A percentile compares a stretch with the other conserved stretches of the same genome.
Conservation (phyloP, 2,888 invertebrate species). For the Rhagium mordax region DNA sequence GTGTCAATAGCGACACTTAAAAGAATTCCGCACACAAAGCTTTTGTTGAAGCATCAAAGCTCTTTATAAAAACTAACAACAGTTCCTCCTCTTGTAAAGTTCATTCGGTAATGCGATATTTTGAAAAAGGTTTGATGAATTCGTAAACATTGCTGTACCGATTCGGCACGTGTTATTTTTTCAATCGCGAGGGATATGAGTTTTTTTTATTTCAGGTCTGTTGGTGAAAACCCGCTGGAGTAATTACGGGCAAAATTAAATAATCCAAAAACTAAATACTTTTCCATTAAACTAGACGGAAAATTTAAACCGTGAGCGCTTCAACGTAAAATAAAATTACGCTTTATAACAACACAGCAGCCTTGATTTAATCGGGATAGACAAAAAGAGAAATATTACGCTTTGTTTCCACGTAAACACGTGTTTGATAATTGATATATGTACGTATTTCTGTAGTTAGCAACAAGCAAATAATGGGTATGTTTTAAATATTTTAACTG, state of each 20-base stretch:
- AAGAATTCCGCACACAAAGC: neutral
- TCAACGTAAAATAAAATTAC: neutral
- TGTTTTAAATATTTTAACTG: too few relatives aligned
- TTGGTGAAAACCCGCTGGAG: neutral
- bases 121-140: too few relatives aligned
- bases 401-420: neutral
- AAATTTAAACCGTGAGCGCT: neutral
- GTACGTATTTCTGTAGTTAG: too few relatives aligned
- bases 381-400: too few relatives aligned
- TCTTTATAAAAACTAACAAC: neutral
- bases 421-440: neutral
- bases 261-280: neutral
- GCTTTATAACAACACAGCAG: neutral
- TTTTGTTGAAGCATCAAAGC: neutral
- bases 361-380: neutral
- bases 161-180: too few relatives aligned
- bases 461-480: too few relatives aligned
- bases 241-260: neutral
- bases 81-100: too few relatives aligned
- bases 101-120: too few relatives aligned
- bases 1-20: slow-evolving; percentile 6
- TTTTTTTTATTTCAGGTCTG: neutral
- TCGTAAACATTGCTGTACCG: too few relatives aligned
- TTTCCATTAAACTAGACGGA: neutral
- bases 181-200: too few relatives aligned